These are phyloP conservation scores for Rhabdophis nuchalis DNA, from an alignment of 2,797 vertebrate genomes.

Conservation along the genomic window DNA sequence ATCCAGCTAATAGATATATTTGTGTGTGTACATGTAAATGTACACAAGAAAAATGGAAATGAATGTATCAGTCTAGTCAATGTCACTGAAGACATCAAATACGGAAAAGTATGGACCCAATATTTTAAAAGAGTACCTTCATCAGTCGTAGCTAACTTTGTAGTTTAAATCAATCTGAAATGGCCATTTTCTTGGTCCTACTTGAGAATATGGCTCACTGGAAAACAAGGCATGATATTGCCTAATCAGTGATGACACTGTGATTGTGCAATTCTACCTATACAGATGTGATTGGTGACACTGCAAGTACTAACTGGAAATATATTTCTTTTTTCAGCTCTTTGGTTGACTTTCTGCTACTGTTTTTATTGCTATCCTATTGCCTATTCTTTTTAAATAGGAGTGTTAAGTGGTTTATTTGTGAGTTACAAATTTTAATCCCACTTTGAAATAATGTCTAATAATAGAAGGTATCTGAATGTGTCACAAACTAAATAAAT, in stretches of 20 bases:
- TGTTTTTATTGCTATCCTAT: not conserved
- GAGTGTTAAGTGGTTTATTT: not conserved
- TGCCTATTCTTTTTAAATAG: not conserved
- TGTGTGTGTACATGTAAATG: not conserved
- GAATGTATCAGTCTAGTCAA: not conserved
- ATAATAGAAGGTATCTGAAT: not conserved
- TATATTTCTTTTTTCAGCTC: not conserved
- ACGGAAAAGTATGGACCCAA: not conserved
- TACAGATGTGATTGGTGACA: not conserved
- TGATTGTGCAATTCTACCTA: not conserved
- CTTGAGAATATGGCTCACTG: not conserved
- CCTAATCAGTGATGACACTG: not conserved
- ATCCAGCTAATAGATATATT: not conserved
- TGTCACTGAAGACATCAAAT: not conserved
- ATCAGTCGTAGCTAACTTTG: not conserved
- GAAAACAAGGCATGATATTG: not conserved
- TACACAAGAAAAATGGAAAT: not conserved
- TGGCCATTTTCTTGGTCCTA: not conserved
- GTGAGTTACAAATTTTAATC: not conserved
- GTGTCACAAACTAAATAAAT: not conserved
- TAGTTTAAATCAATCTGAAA: not conserved
- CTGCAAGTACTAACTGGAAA: not conserved
- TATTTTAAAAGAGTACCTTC: not conserved
- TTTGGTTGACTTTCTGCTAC: not conserved
- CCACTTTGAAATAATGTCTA: not conserved